Evolutionary conservation across 2,888 invertebrate genomes (phyloP).

Genomic region (Pardosa pseudoannulata): DNA sequence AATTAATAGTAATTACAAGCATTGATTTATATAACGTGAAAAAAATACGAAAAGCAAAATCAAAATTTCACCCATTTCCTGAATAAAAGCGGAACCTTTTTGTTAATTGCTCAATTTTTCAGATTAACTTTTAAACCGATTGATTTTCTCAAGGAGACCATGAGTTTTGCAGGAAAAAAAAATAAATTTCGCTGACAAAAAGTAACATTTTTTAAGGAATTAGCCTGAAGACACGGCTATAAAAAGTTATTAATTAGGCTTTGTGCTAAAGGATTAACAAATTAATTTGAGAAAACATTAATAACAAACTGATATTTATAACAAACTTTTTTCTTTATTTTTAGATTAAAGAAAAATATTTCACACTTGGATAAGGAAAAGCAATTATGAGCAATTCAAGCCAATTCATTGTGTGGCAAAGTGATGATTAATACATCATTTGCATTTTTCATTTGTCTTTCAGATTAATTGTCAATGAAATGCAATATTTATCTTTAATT

Average conservation of each 20-base stretch:
- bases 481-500: not conserved
- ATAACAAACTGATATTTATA: not conserved
- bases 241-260: conserved; percentile 8
- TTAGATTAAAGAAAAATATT: not conserved
- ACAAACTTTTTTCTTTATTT: not conserved
- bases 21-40: not conserved
- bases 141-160: not conserved
- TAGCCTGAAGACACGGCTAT: not conserved
- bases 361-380: not conserved
- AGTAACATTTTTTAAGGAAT: not conserved
- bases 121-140: not conserved
- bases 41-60: not conserved
- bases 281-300: not conserved
- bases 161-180: no score
- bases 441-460: not conserved
- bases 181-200: no score
- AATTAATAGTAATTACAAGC: not conserved
- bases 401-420: not conserved
- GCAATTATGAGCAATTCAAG: not conserved
- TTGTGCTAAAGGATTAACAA: not conserved
- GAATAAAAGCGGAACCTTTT: not conserved
- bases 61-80: not conserved
- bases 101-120: not conserved
- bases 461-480: not conserved
- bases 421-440: not conserved